A percentile compares a stretch with the other conserved stretches of the same genome.
These are phyloP conservation scores for Heptranchias perlo DNA, from an alignment of 2,113 vertebrate species.

Conservation along the genomic window DNA sequence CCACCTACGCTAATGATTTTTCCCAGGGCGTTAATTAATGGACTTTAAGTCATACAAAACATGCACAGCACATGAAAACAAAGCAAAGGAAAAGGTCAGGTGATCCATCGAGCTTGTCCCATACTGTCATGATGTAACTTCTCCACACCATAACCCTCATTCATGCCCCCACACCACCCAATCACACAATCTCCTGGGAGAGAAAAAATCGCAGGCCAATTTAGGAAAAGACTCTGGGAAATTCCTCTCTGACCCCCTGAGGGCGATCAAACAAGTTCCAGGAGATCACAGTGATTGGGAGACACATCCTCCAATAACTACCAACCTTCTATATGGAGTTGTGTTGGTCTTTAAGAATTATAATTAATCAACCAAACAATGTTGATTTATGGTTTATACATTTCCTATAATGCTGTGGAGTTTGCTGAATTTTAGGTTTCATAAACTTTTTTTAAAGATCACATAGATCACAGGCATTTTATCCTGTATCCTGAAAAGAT, in stretches of 20 bases:
- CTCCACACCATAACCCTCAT: no score
- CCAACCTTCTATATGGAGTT: background rate
- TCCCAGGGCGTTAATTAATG: background rate
- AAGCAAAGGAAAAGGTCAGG: background rate
- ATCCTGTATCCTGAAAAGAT: background rate
- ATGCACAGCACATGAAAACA: background rate
- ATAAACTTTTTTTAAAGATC: no score
- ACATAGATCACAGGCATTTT: background rate
- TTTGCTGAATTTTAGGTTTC: background rate
- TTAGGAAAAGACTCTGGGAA: background rate
- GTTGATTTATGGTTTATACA: background rate
- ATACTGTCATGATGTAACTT: background rate
- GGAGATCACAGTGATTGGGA: background rate
- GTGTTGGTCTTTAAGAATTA: no score
- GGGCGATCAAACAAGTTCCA: background rate
- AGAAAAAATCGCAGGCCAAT: background rate
- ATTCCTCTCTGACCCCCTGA: background rate
- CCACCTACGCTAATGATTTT: background rate
- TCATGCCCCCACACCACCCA: background rate
- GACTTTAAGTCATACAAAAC: background rate
- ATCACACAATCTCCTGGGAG: background rate
- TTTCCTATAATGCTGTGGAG: background rate
- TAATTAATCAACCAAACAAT: background rate
- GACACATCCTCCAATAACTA: background rate
- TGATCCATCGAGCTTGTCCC: background rate